These are phyloP conservation scores for Otocyon megalotis DNA, from an alignment of 2,113 vertebrate species.

Conservation along the genomic window DNA sequence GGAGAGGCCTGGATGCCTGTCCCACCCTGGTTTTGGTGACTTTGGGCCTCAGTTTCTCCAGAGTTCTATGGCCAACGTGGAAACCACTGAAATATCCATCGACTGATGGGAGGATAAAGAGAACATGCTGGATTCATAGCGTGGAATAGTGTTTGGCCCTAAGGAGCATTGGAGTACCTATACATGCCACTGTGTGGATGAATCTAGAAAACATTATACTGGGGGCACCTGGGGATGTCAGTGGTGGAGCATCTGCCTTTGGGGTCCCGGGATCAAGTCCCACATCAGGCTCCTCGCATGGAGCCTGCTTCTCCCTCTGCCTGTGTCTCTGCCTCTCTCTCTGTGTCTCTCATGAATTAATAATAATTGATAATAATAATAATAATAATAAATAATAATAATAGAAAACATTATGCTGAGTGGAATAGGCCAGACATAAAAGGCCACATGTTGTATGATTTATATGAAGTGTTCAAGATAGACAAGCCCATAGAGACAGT, in stretches of 20 bases:
- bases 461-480: background rate
- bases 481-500: background rate
- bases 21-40: background rate
- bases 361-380: too few species aligned
- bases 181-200: background rate
- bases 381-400: background rate
- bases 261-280: too few species aligned
- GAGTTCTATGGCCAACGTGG: background rate
- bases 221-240: too few species aligned
- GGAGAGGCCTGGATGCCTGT: background rate
- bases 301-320: too few species aligned
- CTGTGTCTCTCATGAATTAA: too few species aligned
- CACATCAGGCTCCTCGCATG: too few species aligned
- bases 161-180: background rate
- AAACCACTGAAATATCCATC: background rate
- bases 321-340: too few species aligned
- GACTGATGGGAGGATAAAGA: background rate
- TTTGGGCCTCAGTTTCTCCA: constrained; percentile 11
- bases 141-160: background rate
- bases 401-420: background rate
- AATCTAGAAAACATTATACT: background rate
- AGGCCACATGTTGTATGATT: background rate
- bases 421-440: background rate
- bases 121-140: too few species aligned
- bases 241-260: too few species aligned